Conservation (phyloP, 2,888 invertebrate species). For the Drosophila glabriapex region DNA sequence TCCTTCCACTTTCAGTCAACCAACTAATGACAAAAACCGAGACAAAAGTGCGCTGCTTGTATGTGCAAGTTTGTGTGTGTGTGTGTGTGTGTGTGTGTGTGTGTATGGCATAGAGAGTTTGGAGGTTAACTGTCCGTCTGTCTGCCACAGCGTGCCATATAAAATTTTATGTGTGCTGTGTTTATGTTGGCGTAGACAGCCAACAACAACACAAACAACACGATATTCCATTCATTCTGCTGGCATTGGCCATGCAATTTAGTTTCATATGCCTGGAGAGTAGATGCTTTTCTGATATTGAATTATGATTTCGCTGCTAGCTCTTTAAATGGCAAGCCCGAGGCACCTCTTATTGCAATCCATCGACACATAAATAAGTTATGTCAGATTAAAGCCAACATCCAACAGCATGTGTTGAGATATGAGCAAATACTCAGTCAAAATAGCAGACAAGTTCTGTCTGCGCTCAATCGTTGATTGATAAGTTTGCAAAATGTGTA, state of each 20-base stretch:
- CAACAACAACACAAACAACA: constrained; percentile 40
- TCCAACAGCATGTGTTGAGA: constrained; percentile 38
- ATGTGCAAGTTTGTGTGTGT: constrained; percentile 4
- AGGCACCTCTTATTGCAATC: constrained; percentile 18
- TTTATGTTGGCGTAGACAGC: constrained; percentile 62
- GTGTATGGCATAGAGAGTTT: constrained; percentile 11
- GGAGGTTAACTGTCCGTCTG: constrained; percentile 31
- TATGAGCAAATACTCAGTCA: constrained; percentile 2
- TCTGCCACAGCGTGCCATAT: constrained; percentile 61
- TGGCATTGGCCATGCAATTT: constrained; percentile 66
- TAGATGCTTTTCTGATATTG: constrained; percentile 72
- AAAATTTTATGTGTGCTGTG: constrained; percentile 73
- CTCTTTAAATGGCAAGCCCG: constrained; percentile 60
- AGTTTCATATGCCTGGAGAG: constrained; percentile 69
- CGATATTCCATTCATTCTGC: constrained; percentile 29
- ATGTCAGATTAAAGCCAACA: constrained; percentile 51
- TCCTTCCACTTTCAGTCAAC: constrained; percentile 56
- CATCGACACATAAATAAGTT: constrained; percentile 55
- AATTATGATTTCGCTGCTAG: constrained; percentile 68
- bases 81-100: constrained; percentile 20
- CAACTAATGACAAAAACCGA: constrained; percentile 76
- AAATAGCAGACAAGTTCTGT: background rate
- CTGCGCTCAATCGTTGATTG: constrained; percentile 8
- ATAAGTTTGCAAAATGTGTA: background rate
- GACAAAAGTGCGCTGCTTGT: constrained; percentile 68